A percentile compares a stretch with the other conserved stretches of the same genome.
These are phyloP conservation scores for Peromyscus nudipes DNA, from an alignment of 2,797 vertebrate species.

Conservation along the genomic window DNA sequence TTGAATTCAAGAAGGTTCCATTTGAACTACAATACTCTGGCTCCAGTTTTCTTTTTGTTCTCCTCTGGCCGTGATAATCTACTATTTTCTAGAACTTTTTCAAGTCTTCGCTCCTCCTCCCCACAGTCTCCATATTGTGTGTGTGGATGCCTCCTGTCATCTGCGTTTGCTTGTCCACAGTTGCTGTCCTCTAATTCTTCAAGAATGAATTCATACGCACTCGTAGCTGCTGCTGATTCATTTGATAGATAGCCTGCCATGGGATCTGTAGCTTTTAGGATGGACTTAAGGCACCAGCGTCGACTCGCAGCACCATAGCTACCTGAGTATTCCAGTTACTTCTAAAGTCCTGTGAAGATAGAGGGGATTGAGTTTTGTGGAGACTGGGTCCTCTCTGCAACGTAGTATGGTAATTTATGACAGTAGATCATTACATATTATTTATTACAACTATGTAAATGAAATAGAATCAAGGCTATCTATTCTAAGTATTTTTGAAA, in stretches of 20 bases:
- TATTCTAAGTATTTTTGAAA: constrained; percentile 1
- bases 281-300: background rate
- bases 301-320: background rate
- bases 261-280: background rate
- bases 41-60: background rate
- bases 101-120: background rate
- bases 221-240: background rate
- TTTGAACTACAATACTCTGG: constrained; percentile 8
- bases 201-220: background rate
- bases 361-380: background rate
- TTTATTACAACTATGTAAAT: background rate
- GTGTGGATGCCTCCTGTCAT: background rate
- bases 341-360: constrained; percentile 16
- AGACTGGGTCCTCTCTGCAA: background rate
- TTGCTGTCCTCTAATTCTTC: background rate
- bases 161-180: background rate
- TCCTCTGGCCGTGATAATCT: background rate
- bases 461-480: background rate
- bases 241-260: background rate
- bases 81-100: background rate
- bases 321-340: background rate
- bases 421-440: background rate
- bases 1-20: constrained; percentile 5
- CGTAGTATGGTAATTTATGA: background rate
- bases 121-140: background rate